Evolutionary conservation across 2,888 invertebrate genomes (phyloP).

Genomic region (Germaria angustata): DNA sequence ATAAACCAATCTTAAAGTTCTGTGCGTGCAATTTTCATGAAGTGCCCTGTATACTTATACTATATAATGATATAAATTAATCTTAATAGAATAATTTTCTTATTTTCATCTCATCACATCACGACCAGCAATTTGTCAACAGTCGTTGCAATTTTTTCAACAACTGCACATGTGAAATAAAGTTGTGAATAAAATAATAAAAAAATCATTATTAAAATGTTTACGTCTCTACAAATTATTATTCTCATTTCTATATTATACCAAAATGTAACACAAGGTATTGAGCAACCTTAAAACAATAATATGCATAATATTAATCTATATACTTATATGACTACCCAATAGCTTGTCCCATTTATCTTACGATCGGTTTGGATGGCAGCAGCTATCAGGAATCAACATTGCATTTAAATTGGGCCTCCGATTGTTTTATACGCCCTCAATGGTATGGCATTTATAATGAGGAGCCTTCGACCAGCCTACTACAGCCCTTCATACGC

Average conservation of each 20-base stretch:
- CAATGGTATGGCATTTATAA: conserved; percentile 78
- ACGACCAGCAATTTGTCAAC: conserved; percentile 41
- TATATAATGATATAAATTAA: conserved; percentile 52
- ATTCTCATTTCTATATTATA: neutral
- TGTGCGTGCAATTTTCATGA: neutral
- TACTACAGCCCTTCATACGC: conserved; percentile 72
- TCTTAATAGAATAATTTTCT: conserved; percentile 54
- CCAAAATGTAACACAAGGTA: conserved; percentile 6
- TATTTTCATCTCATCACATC: conserved; percentile 16
- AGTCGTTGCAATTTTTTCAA: conserved; percentile 14
- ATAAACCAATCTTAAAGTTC: no score
- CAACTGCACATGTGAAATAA: conserved; percentile 23
- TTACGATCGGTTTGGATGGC: conserved; percentile 76
- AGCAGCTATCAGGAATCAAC: conserved; percentile 73
- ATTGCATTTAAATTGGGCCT: conserved; percentile 78
- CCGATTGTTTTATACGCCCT: conserved; percentile 75
- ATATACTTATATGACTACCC: neutral
- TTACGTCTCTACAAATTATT: neutral
- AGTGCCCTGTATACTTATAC: conserved; percentile 45
- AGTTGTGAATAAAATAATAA: neutral
- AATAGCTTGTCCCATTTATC: conserved; percentile 75
- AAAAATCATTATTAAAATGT: conserved; percentile 16
- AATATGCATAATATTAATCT: neutral
- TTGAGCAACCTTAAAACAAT: no score
- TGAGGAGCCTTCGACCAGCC: conserved; percentile 77